Conservation (phyloP, 2,113 vertebrate species). For the Hemicordylus capensis region DNA sequence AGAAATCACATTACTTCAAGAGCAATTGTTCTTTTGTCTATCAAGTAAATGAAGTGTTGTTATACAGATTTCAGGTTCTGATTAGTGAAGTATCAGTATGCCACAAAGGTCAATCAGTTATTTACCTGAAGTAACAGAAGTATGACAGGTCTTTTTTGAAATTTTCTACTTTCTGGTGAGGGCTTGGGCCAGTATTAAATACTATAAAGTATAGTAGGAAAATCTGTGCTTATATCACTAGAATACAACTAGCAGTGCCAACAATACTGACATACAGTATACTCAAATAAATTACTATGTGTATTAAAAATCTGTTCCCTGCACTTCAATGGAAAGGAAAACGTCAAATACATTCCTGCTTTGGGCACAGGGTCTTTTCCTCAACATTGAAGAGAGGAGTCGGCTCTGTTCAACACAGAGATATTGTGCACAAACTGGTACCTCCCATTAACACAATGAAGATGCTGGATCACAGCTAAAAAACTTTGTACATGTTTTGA, state of each 20-base stretch:
- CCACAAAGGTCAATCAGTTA: constrained; percentile 89
- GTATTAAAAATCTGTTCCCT: background rate
- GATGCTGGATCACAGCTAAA: background rate
- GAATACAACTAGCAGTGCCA: background rate
- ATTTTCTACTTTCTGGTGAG: constrained; percentile 79
- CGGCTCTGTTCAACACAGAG: no score
- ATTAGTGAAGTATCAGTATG: constrained; percentile 86
- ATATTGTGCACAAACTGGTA: background rate
- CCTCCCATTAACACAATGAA: background rate
- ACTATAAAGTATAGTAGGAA: background rate
- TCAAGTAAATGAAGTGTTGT: constrained; percentile 91
- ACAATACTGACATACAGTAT: background rate
- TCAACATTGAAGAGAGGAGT: no score
- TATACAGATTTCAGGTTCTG: constrained; percentile 91
- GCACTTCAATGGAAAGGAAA: background rate
- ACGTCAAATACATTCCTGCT: background rate
- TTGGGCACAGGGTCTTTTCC: no score
- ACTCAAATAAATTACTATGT: background rate
- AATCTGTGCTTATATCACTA: background rate
- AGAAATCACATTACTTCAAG: constrained; percentile 94
- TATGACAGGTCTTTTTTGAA: constrained; percentile 87
- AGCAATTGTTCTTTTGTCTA: constrained; percentile 92
- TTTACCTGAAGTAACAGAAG: constrained; percentile 81
- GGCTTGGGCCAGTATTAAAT: constrained; percentile 37
- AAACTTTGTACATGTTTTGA: background rate